Percentiles rank a stretch among this genome's conserved stretches.
Evolutionary conservation across 2,888 invertebrate genomes (phyloP).

Genomic region (Gnatocerus cornutus): DNA sequence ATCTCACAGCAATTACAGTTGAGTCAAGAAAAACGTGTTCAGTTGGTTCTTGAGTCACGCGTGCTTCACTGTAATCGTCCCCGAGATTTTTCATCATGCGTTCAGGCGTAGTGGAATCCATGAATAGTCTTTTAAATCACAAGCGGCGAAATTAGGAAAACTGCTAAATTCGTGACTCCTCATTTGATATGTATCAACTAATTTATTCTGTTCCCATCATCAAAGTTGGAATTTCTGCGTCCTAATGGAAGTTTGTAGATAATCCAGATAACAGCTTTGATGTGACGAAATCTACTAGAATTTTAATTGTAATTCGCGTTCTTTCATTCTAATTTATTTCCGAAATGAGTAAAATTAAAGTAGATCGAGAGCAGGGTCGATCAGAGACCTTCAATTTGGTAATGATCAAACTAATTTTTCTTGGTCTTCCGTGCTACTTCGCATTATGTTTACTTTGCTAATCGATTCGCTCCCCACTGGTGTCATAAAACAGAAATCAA

Average conservation of each 20-base stretch:
- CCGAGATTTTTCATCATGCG: slow-evolving; percentile 3
- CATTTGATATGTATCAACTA: slow-evolving; percentile 4
- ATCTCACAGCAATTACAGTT: no score
- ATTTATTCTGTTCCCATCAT: slow-evolving; percentile 1
- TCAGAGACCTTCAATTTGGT: neutral
- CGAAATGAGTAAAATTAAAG: no score
- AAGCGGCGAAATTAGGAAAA: slow-evolving; percentile 4
- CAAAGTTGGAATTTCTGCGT: no score
- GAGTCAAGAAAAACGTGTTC: neutral
- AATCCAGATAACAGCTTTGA: neutral
- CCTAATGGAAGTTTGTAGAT: neutral
- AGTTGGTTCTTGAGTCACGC: no score
- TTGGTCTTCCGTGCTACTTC: slow-evolving; percentile 28
- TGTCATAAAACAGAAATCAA: slow-evolving; percentile 1
- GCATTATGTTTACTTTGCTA: slow-evolving; percentile 5
- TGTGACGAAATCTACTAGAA: neutral
- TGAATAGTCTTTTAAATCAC: no score
- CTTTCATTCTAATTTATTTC: neutral
- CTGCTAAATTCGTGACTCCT: neutral
- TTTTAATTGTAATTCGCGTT: slow-evolving; percentile 1
- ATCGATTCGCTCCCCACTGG: slow-evolving; percentile 11
- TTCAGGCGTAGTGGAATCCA: no score
- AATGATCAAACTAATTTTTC: slow-evolving; percentile 6
- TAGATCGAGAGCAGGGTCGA: neutral
- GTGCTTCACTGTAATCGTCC: neutral